Conservation (phyloP, 2,797 vertebrate species). For the Margarornis squamiger region DNA sequence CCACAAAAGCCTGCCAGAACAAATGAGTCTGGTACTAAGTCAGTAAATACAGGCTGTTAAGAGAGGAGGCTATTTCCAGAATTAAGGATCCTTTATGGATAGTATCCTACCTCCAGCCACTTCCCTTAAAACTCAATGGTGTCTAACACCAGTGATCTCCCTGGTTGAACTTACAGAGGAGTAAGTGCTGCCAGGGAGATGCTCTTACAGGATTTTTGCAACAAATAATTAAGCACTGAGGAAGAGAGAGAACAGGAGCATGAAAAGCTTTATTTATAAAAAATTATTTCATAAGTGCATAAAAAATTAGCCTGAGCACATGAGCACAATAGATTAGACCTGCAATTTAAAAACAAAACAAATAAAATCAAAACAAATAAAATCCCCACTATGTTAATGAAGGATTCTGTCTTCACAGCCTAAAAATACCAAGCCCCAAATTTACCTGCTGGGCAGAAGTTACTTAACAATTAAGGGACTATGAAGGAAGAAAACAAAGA, state of each 20-base stretch:
- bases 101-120: background rate
- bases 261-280: background rate
- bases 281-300: background rate
- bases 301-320: background rate
- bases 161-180: background rate
- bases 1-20: background rate
- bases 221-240: background rate
- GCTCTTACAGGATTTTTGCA: background rate
- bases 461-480: background rate
- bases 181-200: background rate
- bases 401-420: background rate
- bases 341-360: background rate
- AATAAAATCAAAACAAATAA: background rate
- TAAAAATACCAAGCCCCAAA: background rate
- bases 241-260: background rate
- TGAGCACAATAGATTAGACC: background rate
- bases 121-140: background rate
- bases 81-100: background rate
- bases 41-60: background rate
- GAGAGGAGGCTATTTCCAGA: background rate
- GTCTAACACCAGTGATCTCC: background rate
- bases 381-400: rapidly evolving
- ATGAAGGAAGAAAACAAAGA: background rate
- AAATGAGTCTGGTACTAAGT: background rate
- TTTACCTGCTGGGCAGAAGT: background rate